These are phyloP conservation scores for Pteromalus puparum DNA, from an alignment of 1,140 invertebrate genomes.

Conservation along the genomic window DNA sequence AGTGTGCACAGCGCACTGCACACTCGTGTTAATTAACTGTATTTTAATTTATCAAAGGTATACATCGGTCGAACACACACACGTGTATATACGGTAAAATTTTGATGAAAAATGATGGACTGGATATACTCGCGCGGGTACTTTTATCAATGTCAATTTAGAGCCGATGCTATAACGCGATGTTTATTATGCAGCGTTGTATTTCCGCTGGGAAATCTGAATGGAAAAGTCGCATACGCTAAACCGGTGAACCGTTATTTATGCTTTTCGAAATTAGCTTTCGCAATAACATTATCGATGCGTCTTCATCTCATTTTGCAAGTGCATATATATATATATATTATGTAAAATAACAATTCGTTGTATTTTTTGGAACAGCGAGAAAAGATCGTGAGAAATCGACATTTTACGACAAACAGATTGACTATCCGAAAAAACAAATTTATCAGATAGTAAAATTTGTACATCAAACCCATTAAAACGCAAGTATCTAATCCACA, in stretches of 20 bases:
- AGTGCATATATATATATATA: no score
- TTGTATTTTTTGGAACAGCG: no score
- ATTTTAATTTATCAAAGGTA: not conserved
- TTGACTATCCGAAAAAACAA: no score
- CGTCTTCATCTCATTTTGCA: not conserved
- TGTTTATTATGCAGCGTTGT: not conserved
- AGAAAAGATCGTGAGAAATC: not conserved
- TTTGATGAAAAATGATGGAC: not conserved
- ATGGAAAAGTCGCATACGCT: not conserved
- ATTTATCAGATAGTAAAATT: no score
- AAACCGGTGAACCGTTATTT: not conserved
- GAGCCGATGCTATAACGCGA: not conserved
- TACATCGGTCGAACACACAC: not conserved
- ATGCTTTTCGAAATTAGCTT: not conserved
- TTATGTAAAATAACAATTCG: no score
- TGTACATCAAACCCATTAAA: no score
- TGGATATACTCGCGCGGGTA: not conserved
- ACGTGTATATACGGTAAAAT: not conserved
- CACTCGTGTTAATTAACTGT: not conserved
- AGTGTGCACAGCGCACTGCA: not conserved
- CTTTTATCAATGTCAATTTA: conserved; percentile 5
- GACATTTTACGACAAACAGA: not conserved
- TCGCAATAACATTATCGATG: not conserved
- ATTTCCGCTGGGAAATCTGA: conserved; percentile 7
- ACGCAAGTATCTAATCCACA: not conserved